Evolutionary conservation across 1,140 invertebrate genomes (phyloP).

Genomic region (Hypothenemus hampei): DNA sequence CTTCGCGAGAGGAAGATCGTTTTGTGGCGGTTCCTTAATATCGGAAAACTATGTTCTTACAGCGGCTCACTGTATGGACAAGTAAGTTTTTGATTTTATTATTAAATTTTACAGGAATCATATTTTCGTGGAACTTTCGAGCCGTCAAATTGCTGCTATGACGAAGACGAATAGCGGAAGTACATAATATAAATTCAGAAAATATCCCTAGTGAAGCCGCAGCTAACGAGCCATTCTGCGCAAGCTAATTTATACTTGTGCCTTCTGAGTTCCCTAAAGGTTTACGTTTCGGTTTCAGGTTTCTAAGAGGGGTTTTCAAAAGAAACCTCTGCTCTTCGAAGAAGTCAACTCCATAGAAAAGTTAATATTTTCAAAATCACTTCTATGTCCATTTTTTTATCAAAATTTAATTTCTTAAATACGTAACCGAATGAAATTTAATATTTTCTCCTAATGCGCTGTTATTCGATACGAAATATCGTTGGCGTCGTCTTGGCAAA

Average conservation of each 20-base stretch:
- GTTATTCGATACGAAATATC: no score
- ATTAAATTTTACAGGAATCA: no score
- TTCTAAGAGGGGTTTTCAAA: not conserved
- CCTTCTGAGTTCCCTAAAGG: not conserved
- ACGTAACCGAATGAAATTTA: no score
- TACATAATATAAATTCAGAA: not conserved
- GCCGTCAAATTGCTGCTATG: not conserved
- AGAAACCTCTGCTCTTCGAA: no score
- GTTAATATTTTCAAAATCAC: no score
- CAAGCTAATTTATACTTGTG: not conserved
- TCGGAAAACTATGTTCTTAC: constrained; percentile 52
- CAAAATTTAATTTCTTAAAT: no score
- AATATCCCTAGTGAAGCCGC: not conserved
- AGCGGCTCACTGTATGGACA: constrained; percentile 54
- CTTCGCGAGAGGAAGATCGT: constrained; percentile 5
- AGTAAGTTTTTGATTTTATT: constrained; percentile 32
- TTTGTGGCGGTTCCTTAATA: constrained; percentile 54
- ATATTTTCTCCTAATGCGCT: no score
- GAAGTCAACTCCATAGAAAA: no score
- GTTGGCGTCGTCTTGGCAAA: no score
- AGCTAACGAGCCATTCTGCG: constrained; percentile 1
- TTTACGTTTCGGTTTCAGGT: not conserved
- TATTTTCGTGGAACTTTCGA: not conserved
- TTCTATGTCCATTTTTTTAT: no score
- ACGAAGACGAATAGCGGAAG: not conserved